Evolutionary conservation across 2,113 vertebrate genomes (phyloP).

Genomic region (Bettongia penicillata): DNA sequence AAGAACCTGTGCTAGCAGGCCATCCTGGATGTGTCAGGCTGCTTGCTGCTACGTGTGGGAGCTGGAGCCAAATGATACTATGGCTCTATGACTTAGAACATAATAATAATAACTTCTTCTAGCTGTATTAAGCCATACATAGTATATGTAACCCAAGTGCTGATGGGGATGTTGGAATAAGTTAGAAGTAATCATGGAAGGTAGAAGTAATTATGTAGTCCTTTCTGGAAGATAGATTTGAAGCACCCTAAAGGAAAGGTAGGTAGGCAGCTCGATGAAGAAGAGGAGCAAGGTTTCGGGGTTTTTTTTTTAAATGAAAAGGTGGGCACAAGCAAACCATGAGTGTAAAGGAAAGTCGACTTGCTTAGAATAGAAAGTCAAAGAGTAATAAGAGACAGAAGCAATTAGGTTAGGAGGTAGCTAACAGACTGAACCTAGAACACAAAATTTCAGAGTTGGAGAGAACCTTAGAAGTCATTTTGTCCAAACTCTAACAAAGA

Average conservation of each 20-base stretch:
- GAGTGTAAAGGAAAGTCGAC: neutral
- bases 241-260: neutral
- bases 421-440: no score
- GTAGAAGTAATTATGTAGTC: neutral
- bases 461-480: no score
- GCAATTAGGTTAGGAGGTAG: neutral
- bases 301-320: neutral
- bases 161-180: neutral
- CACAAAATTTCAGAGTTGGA: no score
- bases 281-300: neutral
- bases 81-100: no score
- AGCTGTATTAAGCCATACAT: no score
- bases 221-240: neutral
- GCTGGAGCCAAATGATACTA: no score
- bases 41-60: neutral
- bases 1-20: no score
- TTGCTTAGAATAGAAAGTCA: neutral
- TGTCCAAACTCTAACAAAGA: no score
- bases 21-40: no score
- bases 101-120: neutral
- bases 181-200: neutral
- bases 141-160: no score
- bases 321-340: neutral
- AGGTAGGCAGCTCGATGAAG: neutral
- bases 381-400: neutral